phyloP scores from a whole-genome alignment of 2,113 vertebrate species.

The Sceloporus tristichus region DNA sequence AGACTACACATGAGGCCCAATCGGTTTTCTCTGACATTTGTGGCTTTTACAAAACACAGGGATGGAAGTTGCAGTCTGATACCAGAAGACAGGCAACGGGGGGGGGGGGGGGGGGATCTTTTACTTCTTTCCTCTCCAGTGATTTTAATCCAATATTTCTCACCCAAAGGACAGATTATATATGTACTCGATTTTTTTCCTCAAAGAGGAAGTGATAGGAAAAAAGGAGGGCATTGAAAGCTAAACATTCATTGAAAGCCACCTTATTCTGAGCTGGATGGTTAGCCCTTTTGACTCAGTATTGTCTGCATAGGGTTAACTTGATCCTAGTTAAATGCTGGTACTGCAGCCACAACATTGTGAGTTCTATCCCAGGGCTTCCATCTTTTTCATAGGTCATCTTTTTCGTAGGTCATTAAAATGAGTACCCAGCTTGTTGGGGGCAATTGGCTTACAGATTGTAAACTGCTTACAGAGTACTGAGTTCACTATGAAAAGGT shows the following conservation, averaged over 20 bases:
- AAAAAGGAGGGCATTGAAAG: neutral
- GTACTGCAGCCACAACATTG: too few species aligned
- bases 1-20: neutral
- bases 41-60: neutral
- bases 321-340: too few species aligned
- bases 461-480: too few species aligned
- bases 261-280: too few species aligned
- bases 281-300: neutral
- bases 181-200: neutral
- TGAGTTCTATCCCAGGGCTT: too few species aligned
- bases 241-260: neutral
- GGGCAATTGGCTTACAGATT: too few species aligned
- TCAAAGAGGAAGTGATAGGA: neutral
- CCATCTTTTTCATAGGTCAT: too few species aligned
- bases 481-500: too few species aligned
- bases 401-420: too few species aligned
- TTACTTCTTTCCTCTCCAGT: neutral
- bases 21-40: neutral
- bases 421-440: too few species aligned
- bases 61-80: neutral
- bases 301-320: neutral
- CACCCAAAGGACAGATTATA: neutral
- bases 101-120: fast-evolving
- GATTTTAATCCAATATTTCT: too few species aligned
- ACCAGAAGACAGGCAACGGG: neutral